phyloP scores from a whole-genome alignment of 2,113 vertebrate genomes.

The Speoplatyrhinus poulsoni region DNA sequence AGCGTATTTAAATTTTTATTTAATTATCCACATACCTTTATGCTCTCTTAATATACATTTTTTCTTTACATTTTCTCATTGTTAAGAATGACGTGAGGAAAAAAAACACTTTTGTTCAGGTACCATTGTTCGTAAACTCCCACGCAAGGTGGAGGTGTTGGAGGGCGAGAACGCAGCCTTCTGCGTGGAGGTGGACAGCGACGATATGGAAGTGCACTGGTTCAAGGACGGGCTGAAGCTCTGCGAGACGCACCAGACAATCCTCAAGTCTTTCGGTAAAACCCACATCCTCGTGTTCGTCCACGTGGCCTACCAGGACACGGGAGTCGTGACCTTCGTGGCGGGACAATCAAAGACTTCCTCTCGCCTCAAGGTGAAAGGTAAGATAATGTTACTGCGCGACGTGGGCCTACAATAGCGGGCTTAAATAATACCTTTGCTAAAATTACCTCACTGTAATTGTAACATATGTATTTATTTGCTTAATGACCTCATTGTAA shows the following conservation, averaged over 20 bases:
- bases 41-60: too few relatives aligned
- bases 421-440: too few relatives aligned
- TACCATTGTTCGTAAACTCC: conserved; percentile 79
- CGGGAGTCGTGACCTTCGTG: conserved; percentile 86
- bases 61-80: too few relatives aligned
- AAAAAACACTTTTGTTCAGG: conserved; percentile 46
- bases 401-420: too few relatives aligned
- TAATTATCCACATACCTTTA: too few relatives aligned
- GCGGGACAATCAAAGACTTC: conserved; percentile 84
- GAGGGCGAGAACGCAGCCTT: conserved; percentile 93
- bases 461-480: too few relatives aligned
- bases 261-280: conserved; percentile 89
- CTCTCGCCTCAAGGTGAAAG: conserved; percentile 90
- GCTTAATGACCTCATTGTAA: too few relatives aligned
- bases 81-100: too few relatives aligned
- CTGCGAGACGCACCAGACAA: conserved; percentile 73
- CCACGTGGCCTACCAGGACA: conserved; percentile 84
- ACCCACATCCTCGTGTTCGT: conserved; percentile 92
- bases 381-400: conserved; percentile 60
- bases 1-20: too few relatives aligned
- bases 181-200: conserved; percentile 86
- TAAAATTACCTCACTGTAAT: too few relatives aligned
- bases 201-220: conserved; percentile 83
- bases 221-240: conserved; percentile 84
- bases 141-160: conserved; percentile 88